Percentiles rank a stretch among this genome's conserved stretches.
Conservation (phyloP, 2,888 invertebrate genomes). For the Drosophila mettleri region DNA sequence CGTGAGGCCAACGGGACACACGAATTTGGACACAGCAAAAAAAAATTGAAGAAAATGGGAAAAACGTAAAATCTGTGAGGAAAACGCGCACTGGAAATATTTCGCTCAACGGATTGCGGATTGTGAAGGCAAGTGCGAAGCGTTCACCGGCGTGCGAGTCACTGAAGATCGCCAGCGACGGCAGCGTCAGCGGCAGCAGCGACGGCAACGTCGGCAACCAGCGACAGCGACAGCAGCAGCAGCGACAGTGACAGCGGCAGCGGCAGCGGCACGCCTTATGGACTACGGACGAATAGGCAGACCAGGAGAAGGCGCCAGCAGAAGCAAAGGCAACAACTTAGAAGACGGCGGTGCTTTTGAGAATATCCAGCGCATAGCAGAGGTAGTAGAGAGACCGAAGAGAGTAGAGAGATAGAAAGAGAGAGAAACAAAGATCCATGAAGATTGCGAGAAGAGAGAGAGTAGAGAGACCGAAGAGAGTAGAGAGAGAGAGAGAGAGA, state of each 20-base stretch:
- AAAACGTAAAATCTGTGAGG: background rate
- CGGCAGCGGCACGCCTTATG: background rate
- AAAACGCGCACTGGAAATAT: constrained; percentile 41
- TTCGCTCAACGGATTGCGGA: constrained; percentile 42
- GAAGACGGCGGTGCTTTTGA: constrained; percentile 29
- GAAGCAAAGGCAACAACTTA: background rate
- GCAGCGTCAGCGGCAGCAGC: constrained; percentile 10
- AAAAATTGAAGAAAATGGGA: background rate
- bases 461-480: too few species aligned
- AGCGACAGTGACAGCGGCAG: background rate
- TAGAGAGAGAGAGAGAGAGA: background rate
- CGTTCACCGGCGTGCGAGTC: constrained; percentile 77
- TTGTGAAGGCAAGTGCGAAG: constrained; percentile 67
- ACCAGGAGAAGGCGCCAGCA: constrained; percentile 4
- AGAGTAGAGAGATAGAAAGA: too few species aligned
- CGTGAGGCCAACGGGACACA: constrained; percentile 15
- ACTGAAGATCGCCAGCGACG: constrained; percentile 67
- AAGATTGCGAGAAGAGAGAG: background rate
- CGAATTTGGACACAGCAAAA: constrained; percentile 14
- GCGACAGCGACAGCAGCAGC: constrained; percentile 13
- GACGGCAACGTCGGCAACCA: constrained; percentile 4
- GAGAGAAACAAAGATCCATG: too few species aligned
- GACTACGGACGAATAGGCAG: constrained; percentile 1
- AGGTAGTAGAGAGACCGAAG: too few species aligned
- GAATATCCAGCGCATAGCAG: constrained; percentile 54